Evolutionary conservation across 1,140 invertebrate species (phyloP).

Genomic region (Pseudomyrmex gracilis): DNA sequence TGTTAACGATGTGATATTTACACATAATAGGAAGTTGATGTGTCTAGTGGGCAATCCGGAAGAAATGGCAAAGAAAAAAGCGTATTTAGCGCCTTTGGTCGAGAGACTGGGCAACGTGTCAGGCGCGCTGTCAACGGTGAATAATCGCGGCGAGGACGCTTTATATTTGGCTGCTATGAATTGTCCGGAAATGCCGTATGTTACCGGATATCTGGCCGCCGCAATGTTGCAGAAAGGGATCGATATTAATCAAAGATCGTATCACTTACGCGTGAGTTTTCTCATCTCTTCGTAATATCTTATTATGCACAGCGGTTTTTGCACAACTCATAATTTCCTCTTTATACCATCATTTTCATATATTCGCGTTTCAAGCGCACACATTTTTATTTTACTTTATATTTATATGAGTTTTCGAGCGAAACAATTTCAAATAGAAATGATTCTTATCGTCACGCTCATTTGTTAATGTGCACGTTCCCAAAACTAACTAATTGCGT

Average conservation of each 20-base stretch:
- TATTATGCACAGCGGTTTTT: not conserved
- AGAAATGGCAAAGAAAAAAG: slow-evolving; percentile 73
- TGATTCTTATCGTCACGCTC: not conserved
- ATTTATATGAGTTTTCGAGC: not conserved
- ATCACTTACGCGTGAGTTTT: slow-evolving; percentile 70
- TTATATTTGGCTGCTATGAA: slow-evolving; percentile 79
- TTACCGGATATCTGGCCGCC: slow-evolving; percentile 79
- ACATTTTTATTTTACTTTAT: not conserved
- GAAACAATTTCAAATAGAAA: slow-evolving; percentile 1
- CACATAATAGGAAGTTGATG: slow-evolving; percentile 73
- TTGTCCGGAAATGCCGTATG: slow-evolving; percentile 75
- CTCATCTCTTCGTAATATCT: not conserved
- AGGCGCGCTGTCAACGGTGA: slow-evolving; percentile 70
- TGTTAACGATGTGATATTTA: not conserved
- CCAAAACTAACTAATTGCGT: not conserved
- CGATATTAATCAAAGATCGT: slow-evolving; percentile 74
- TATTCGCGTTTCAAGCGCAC: not conserved
- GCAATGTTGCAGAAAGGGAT: slow-evolving; percentile 77
- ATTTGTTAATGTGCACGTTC: slow-evolving; percentile 20
- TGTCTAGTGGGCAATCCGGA: slow-evolving; percentile 74
- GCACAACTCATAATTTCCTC: not conserved
- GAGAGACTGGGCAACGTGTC: slow-evolving; percentile 73
- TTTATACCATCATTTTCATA: not conserved
- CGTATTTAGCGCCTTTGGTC: slow-evolving; percentile 77
- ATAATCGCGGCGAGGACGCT: slow-evolving; percentile 77